A percentile compares a stretch with the other conserved stretches of the same genome.
Evolutionary conservation across 2,797 vertebrate species (phyloP).

Genomic region (Onychomys torridus): DNA sequence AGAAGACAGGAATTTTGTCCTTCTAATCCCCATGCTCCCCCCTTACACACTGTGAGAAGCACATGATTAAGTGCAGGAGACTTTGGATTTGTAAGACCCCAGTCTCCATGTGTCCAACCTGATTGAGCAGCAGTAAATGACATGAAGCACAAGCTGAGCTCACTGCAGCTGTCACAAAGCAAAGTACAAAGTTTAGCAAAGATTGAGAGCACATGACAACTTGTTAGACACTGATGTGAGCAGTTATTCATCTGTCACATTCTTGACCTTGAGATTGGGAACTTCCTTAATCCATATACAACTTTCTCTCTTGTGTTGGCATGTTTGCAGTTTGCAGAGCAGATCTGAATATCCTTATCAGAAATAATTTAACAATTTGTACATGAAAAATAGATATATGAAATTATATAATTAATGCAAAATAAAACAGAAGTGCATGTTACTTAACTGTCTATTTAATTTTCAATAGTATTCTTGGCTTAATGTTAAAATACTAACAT

Average conservation of each 20-base stretch:
- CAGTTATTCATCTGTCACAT: neutral
- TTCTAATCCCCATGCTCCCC: neutral
- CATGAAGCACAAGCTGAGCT: neutral
- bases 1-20: too few species aligned
- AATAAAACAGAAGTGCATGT: neutral
- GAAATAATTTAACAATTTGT: neutral
- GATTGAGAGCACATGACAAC: neutral
- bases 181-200: neutral
- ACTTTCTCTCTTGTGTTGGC: neutral
- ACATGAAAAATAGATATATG: neutral
- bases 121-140: neutral
- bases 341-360: neutral
- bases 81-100: neutral
- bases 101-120: neutral
- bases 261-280: neutral
- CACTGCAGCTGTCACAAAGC: neutral
- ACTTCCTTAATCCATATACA: neutral
- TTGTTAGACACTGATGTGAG: neutral
- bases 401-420: neutral
- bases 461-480: neutral
- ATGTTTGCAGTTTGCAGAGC: neutral
- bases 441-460: neutral
- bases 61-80: neutral
- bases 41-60: fast-evolving
- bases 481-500: too few species aligned